Base-by-base conservation (phyloP, 2,113 vertebrate species). In the Myiozetetes cayanensis region DNA sequence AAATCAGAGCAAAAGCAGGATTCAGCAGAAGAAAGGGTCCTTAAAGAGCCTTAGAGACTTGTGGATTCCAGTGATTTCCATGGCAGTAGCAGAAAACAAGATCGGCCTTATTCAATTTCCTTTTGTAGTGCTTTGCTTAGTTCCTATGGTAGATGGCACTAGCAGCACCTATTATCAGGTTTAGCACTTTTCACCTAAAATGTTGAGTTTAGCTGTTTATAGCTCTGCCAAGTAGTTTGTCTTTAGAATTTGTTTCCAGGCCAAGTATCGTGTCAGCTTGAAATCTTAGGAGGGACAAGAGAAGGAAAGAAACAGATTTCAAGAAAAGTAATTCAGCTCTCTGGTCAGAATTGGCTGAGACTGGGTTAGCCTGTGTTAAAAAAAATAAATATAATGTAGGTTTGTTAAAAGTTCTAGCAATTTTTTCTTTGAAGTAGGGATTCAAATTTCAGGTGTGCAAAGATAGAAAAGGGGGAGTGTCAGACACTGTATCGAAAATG, bases 61-160 rank as follows among this genome's bases (percentile, higher is more conserved):
- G 33, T 67, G 59, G 46, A 88, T 90, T 96, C 87, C 93, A 61
- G 47, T 55, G 85, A 97, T 96, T 96, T 93, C 93, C 92, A 93
- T 86, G 75, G 82, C 85, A 94, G 75, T 90, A 74, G 65, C 44
- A 91, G 78, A 77, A 91, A 79, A 75, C 58, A 91, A 82, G 21
- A 63, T 55, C 5, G 0, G 35, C 19, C 30, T 70, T 22, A 67
- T 28, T 83, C 30, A 28, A 14, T 76, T 66, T 73, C 62, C 43
- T 50, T 74, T 59, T 44, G 1, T 13, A 9, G n/a, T 77, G 33
- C 55, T 18, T 63, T 55, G 56, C 82, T 93, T 85, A 39, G 6
- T 86, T 86, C 59, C n/a, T 71, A 7, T 71, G 63, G 61, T 59
- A 92, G 96, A 43, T 89, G 83, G 65, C 79, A 92, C 55, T 62